phyloP scores from a whole-genome alignment of 2,888 invertebrate species.

The Drosophila gaucha region DNA sequence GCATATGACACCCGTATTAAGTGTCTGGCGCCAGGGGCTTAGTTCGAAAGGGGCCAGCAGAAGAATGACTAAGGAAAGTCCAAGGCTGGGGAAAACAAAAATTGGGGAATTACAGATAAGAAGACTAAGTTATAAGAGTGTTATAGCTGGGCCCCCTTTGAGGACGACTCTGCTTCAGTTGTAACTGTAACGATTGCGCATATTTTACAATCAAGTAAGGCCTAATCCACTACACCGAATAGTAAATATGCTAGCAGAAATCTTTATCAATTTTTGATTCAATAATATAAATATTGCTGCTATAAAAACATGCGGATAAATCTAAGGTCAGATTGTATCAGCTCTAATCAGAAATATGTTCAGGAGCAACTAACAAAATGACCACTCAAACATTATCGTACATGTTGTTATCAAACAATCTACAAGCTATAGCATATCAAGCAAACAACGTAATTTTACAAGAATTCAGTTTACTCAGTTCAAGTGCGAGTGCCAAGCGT shows the following conservation, averaged over 20 bases:
- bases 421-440: not conserved
- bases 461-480: not conserved
- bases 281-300: not conserved
- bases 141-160: not conserved
- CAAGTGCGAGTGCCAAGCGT: not conserved
- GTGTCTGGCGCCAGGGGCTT: conserved; percentile 38
- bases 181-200: conserved; percentile 43
- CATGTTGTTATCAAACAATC: too few relatives aligned
- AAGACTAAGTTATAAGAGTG: rapidly evolving
- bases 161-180: conserved; percentile 24
- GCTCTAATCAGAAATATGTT: not conserved
- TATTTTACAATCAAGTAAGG: conserved; percentile 6
- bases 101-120: not conserved
- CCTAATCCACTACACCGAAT: not conserved
- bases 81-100: not conserved
- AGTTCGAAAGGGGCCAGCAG: not conserved
- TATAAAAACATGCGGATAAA: not conserved
- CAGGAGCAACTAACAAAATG: too few relatives aligned
- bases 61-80: not conserved
- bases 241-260: conserved; percentile 21
- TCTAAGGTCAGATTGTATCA: not conserved
- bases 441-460: not conserved
- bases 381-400: not conserved
- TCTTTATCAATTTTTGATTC: not conserved
- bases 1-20: conserved; percentile 58